Evolutionary conservation across 2,113 vertebrate species (phyloP).

Genomic region (Odobenus rosmarus): DNA sequence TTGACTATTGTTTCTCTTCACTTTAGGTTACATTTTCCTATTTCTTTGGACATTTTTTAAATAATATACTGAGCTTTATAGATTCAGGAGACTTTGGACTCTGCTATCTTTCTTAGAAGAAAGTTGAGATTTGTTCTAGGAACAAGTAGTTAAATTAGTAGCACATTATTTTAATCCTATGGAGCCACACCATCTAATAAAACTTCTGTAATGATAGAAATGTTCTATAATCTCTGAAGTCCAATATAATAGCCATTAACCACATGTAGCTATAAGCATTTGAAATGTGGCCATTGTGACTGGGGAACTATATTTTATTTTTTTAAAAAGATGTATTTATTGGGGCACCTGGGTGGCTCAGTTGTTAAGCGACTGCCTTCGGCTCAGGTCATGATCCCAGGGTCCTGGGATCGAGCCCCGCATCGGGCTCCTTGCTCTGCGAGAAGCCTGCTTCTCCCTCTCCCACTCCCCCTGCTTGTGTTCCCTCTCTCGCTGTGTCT

Average conservation of each 20-base stretch:
- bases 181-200: neutral
- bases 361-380: no score
- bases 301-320: neutral
- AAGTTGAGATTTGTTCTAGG: neutral
- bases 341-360: no score
- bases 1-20: slow-evolving; percentile 24
- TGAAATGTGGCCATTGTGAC: neutral
- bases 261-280: neutral
- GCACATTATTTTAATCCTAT: neutral
- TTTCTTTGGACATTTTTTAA: neutral
- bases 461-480: no score
- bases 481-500: no score
- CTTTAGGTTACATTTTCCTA: neutral
- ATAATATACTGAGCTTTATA: neutral
- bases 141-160: neutral
- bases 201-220: neutral
- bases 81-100: neutral
- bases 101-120: neutral
- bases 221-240: neutral
- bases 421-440: no score
- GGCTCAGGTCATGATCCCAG: no score
- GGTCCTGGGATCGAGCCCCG: no score
- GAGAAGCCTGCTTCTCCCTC: no score
- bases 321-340: no score
- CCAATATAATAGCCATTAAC: neutral